Evolutionary conservation across 1,140 invertebrate genomes (phyloP), one percentile per base, ranked within the genome.

Genomic region (Monomorium pharaonis): DNA sequence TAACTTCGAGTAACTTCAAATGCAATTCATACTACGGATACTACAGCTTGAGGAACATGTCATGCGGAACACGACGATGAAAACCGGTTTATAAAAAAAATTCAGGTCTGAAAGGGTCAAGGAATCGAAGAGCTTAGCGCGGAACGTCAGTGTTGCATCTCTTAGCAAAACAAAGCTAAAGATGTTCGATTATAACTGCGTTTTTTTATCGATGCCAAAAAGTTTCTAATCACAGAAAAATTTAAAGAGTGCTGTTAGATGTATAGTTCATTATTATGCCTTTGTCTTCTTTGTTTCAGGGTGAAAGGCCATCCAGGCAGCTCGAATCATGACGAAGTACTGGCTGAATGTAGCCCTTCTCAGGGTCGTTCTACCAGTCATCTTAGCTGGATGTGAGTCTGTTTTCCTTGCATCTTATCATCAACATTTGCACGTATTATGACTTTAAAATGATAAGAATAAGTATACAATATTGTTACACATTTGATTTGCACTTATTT

Each of bases 271-370:
- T 80, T 30, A 51, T 72, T 14, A 63, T 12, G 18, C 63, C 2
- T 10, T 21, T 54, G 18, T 37, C 18, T 33, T 60, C 4, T 84
- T 44, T 90, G 84, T 90, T 90, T 86, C 84, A 90, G 89, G 65
- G 88, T 86, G 86, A 88, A 85, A 75, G 62, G 51, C 60, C 87
- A 83, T 84, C 33, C 86, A 27, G 54, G 27, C 56, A 63, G 47
- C 74, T 88, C 44, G 12, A 85, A 62, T 44, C 69, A 95, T 95
- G 94, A 89, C 90, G 33, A 92, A 89, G 14, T 95, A 94, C 72
- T 95, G 94, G 94, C 85, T 95, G 63, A 95, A 94, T 74, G 92
- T 94, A 12, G 89, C 92, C 74, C 88, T 95, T 56, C 44, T 94
- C 75, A 94, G 94, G 92, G 91, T 95, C 84, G n/a, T 94, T 37